Evolutionary conservation across 2,113 vertebrate species (phyloP), one percentile per base, ranked within the genome.

Genomic region (Chroicocephalus ridibundus): DNA sequence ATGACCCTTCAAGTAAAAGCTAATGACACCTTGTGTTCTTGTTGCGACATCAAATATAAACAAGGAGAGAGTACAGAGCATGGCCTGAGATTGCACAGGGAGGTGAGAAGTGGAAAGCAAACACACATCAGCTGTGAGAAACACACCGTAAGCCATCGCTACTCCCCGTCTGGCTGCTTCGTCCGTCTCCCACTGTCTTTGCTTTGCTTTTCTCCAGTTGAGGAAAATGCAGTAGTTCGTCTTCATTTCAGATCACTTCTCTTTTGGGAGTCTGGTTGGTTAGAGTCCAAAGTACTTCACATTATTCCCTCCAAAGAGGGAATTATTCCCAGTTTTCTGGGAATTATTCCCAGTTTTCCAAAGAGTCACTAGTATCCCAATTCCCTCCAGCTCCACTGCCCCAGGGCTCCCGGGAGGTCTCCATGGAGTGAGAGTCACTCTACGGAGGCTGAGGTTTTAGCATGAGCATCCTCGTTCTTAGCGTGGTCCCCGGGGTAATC

Each of bases 1-100:
- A 77, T 44, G 90, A 89, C 88, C 94, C 95, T 93, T 95, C 95
- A 96, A 96, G 69, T 90, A 97, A 94, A 94, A 97, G 74, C 46
- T 96, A 96, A 86, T 85, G 78, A 51, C 47, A 88, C 68, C 47
- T 92, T 94, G 44, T 93, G 86, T 90, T 88, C 76, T 83, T 71
- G 72, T 64, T 64, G 69, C 0, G 5, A 88, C 76, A 93, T 78
- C 86, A 90, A 78, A 85, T 78, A 92, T 32, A 83, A 96, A 64
- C 88, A 86, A 81, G 68, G 72, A 74, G 71, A 36, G 60, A 83
- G 51, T 16, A 69, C 6, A 78, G 68, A 70, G 47, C 46, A 42
- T 1, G 3, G 29, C 32, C 58, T 75, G 42, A 32, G 24, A 78
- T 38, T 81, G 64, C 90, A 62, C n/a, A 15, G 62, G 64, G 71